These are phyloP conservation scores for Toxonevra muliebris DNA, from an alignment of 2,888 invertebrate species.

Conservation along the genomic window DNA sequence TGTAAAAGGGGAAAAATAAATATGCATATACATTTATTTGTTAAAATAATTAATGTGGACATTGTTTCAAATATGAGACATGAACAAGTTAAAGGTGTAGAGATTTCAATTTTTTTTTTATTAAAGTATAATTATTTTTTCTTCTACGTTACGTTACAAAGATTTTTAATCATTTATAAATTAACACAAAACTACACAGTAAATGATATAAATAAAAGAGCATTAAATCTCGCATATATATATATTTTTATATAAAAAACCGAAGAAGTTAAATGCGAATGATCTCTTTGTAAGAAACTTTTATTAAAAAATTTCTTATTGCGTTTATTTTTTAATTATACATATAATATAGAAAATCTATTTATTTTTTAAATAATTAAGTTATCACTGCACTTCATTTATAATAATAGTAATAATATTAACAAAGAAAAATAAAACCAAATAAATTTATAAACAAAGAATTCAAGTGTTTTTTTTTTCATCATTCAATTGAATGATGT, in stretches of 20 bases:
- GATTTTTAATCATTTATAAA: not conserved
- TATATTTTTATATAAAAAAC: no score
- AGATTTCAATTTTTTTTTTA: not conserved
- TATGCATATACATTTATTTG: constrained; percentile 1
- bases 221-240: no score
- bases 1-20: not conserved
- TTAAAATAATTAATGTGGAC: constrained; percentile 14
- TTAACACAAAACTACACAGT: no score
- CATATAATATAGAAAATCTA: constrained; percentile 14
- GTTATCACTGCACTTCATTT: constrained; percentile 20
- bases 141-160: no score
- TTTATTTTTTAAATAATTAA: constrained; percentile 18
- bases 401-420: not conserved
- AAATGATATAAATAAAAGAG: no score
- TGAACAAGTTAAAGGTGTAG: constrained; percentile 4
- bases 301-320: constrained; percentile 27
- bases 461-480: not conserved
- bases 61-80: constrained; percentile 2
- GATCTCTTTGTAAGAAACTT: not conserved
- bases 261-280: no score
- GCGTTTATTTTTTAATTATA: constrained; percentile 10
- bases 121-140: no score
- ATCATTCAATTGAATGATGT: not conserved
- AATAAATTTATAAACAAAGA: constrained; percentile 8
- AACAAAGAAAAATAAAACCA: not conserved